Base-by-base conservation (phyloP, 2,888 invertebrate species). In the Cataglyphis rosenhaueri region DNA sequence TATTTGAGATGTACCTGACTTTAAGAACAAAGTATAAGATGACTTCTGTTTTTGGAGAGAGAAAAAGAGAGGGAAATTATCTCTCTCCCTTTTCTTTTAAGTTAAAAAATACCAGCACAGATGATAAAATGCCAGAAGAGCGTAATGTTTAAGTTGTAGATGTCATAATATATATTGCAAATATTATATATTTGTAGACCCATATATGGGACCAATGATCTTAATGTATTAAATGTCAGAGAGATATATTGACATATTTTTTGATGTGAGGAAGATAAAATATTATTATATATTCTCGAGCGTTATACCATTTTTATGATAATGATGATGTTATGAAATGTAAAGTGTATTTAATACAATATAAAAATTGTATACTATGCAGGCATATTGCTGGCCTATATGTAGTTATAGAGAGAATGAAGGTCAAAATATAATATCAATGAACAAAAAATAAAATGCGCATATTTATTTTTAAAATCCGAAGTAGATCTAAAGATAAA, bases 1-100 rank as follows among this genome's bases (percentile, higher is more conserved):
- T 87, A 88, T 93, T 93, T 92, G 91, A 92, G 92, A 92, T 93
- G 94, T 94, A 94, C 94, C 94, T 94, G 94, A 93, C 91, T 91
- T 92, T 86, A 88, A 78, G 75, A 82, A 76, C 73, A 59, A 70
- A 79, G 29, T 78, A 12, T 79, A 79, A 9, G 12, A 59, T 68
- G 41, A 38, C 25, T 71, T 78, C 25, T 78, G 41, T 70, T 78
- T 70, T 71, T 59, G 70, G 18, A 70, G n/a, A 52, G 52, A 52
- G 18, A 18, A n/a, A 52, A 52, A 52, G n/a, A 52, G n/a, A n/a
- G 12, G 8, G 48, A 6, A 59, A 78, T 44, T 41, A 48, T 78
- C 18, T 44, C 41, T 78, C 59, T 48, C 12, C 12, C 25, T 70
- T 44, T 44, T 57, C 32, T 68, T 59, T 41, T 59, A 70, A 78